Evolutionary conservation across 2,113 vertebrate species (phyloP), one percentile per base, ranked within the genome.

Genomic region (Morone saxatilis): DNA sequence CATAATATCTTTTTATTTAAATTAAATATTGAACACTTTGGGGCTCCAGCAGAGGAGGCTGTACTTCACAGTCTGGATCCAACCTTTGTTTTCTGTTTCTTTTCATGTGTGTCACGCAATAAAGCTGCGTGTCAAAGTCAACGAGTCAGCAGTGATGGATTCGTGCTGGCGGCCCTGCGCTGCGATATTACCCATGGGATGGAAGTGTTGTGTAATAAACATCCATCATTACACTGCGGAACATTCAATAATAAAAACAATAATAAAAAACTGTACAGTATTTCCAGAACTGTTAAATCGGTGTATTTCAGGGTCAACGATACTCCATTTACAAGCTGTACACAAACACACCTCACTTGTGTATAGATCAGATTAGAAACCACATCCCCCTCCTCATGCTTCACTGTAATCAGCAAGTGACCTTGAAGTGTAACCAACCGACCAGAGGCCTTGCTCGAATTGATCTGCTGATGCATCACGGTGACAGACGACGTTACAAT

Each of bases 331-430:
- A 38, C 7, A 69, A 60, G 53, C 63, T 36, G 50, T 12, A 56
- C 53, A 61, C 56, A 60, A 86, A 60, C 54, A 76, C 36, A 66
- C 38, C 50, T 53, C 31, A 17, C 17, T 50, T 60, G 19, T 36
- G 9, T 65, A 20, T 41, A 40, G n/a, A 31, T 63, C 31, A 43
- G 31, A 70, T 36, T 20, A 53, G 22, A 51, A 7, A 41, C 68
- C 51, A 51, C 20, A 17, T 6, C 9, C 16, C 13, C 16, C 38
- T 66, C 13, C 11, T 66, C 54, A 67, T 66, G 25, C 66, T 17
- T 59, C 43, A n/a, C 62, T 61, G 5, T 38, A 63, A 22, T 45
- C 65, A 59, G 51, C 41, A 17, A 53, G 38, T 38, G 45, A 54
- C 70, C 47, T 40, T 61, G 17, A 17, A 40, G 25, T 19, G n/a